Evolutionary conservation across 2,113 vertebrate genomes (phyloP).

Genomic region (Leuciscus idus): DNA sequence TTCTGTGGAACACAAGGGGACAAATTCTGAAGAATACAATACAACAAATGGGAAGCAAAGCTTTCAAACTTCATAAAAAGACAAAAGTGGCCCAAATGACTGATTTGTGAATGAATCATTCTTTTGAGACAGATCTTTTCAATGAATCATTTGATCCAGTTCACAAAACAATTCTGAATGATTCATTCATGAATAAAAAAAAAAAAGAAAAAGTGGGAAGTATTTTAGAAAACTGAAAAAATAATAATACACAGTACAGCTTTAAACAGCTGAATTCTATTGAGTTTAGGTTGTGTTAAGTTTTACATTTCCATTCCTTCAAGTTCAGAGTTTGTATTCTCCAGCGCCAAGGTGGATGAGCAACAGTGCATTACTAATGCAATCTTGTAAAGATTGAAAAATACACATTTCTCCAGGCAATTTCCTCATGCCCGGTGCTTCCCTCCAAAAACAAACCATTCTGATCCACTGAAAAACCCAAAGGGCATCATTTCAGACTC

Average conservation of each 20-base stretch:
- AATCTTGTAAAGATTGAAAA: slow-evolving; percentile 20
- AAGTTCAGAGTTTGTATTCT: slow-evolving; percentile 57
- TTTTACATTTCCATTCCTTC: not conserved
- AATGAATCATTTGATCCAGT: not conserved
- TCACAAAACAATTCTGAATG: not conserved
- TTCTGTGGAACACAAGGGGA: too few species aligned
- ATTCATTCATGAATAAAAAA: not conserved
- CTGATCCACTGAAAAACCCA: not conserved
- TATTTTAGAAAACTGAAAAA: not conserved
- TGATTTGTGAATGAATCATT: not conserved
- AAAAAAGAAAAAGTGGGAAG: not conserved
- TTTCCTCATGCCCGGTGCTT: slow-evolving; percentile 3
- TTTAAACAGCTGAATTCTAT: not conserved
- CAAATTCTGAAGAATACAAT: not conserved
- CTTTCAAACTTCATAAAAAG: not conserved
- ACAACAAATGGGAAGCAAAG: not conserved
- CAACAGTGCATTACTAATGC: slow-evolving; percentile 24
- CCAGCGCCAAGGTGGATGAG: slow-evolving; percentile 50
- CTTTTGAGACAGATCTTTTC: not conserved
- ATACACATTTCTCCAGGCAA: not conserved
- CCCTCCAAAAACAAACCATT: not conserved
- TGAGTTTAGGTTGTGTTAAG: not conserved
- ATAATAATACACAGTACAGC: not conserved
- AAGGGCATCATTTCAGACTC: not conserved
- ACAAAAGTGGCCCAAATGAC: not conserved